These are phyloP conservation scores for Megalops cyprinoides DNA, from an alignment of 2,797 vertebrate genomes.

Conservation along the genomic window DNA sequence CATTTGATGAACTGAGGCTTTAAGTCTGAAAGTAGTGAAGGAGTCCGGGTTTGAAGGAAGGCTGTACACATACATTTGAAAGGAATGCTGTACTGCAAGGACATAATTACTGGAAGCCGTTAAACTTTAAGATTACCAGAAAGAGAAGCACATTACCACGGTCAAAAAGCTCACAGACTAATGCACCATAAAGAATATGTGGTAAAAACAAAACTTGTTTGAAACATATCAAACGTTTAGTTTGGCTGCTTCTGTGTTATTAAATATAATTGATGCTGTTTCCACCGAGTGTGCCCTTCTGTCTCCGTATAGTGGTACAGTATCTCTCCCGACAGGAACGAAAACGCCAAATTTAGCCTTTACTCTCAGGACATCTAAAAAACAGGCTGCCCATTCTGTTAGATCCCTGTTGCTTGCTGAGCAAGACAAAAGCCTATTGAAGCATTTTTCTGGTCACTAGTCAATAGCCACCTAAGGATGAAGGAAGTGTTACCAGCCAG, in stretches of 20 bases:
- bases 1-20: background rate
- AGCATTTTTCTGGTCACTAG: conserved; percentile 51
- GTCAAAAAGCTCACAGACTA: background rate
- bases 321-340: too few species aligned
- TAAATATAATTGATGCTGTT: too few species aligned
- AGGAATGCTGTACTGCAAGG: background rate
- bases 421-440: conserved; percentile 60
- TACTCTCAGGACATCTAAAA: conserved; percentile 34
- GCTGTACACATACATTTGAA: background rate
- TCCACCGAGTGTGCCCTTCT: too few species aligned
- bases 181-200: background rate
- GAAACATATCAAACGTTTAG: too few species aligned
- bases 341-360: conserved; percentile 42
- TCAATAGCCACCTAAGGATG: conserved; percentile 55
- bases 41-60: background rate
- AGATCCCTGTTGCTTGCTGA: conserved; percentile 48
- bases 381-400: conserved; percentile 41
- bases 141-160: background rate
- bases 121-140: background rate
- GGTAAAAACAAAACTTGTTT: background rate
- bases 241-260: too few species aligned
- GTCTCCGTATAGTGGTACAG: too few species aligned
- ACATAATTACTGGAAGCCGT: background rate
- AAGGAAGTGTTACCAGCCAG: conserved; percentile 45
- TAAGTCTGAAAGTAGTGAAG: background rate